Percentiles rank a stretch among this genome's conserved stretches.
These are phyloP conservation scores for Sapajus apella DNA, from an alignment of 2,113 vertebrate species.

Conservation along the genomic window DNA sequence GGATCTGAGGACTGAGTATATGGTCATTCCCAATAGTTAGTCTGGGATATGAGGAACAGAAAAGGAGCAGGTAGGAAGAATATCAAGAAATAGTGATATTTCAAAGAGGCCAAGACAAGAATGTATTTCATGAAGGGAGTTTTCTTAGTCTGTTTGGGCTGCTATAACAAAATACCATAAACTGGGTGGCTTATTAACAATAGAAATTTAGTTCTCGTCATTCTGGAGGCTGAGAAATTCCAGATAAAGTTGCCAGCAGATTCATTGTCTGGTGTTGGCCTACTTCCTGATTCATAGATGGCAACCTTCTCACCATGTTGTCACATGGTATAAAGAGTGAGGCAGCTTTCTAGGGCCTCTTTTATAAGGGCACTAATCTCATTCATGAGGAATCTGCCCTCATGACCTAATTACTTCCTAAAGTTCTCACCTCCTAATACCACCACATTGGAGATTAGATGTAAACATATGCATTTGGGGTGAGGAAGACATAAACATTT, in stretches of 20 bases:
- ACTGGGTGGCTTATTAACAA: background rate
- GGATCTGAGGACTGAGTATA: background rate
- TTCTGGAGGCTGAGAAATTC: background rate
- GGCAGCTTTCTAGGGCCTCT: background rate
- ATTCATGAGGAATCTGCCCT: background rate
- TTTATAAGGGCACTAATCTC: background rate
- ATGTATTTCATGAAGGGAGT: background rate
- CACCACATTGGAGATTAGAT: background rate
- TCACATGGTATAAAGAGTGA: background rate
- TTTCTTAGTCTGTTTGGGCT: background rate
- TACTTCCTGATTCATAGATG: background rate
- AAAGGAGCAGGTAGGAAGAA: conserved; percentile 8
- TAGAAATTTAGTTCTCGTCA: background rate
- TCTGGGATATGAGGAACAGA: background rate
- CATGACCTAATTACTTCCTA: background rate
- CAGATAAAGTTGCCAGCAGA: background rate
- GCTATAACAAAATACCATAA: background rate
- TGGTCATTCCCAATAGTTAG: background rate
- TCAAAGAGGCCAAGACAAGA: background rate
- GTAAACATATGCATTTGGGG: background rate
- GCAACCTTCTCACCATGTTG: background rate
- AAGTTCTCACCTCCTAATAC: background rate
- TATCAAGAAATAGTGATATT: background rate
- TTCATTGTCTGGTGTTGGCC: background rate
- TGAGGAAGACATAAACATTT: background rate